Evolutionary conservation across 2,113 vertebrate genomes (phyloP), one percentile per base, ranked within the genome.

Genomic region (Atlantisia rogersi): DNA sequence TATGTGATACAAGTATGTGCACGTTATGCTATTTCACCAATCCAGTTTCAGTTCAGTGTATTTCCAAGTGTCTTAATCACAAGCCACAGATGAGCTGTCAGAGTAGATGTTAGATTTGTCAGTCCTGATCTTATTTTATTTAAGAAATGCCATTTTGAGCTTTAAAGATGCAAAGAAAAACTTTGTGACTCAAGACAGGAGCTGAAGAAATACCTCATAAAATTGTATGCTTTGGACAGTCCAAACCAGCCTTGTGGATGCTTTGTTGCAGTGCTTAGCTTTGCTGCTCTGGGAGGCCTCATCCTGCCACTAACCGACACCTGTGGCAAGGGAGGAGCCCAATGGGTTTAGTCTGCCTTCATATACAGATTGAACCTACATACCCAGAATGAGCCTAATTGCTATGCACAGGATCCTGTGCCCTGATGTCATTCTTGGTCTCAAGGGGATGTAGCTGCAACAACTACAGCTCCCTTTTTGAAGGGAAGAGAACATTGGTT

Each of bases 21-120:
- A 59, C 0, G 0, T 21, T 65, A 26, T 20, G 68, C 44, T 10
- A 21, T 50, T 90, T 78, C 37, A 8, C 24, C 24, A n/a, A 3
- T 82, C 10, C 4, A 58, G 21, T 65, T 87, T 86, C 42, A 65
- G 25, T 55, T 88, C n/a, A 77, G 0, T 21, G 15, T 84, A 22
- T 88, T 77, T 55, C 2, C 28, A 26, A 69, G n/a, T 76, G 25
- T 42, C 17, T 70, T 74, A 46, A 64, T 77, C 22, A 9, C 10
- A 35, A 42, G 8, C 58, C 20, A 10, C 44, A 46, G 15, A 25
- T 85, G 1, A 62, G 10, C 20, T 74, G 15, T 48, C 48, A 48
- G 48, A 48, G 48, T 48, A 68, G 32, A 2, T 82, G 48, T 48
- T 48, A 46, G 44, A 42, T 50, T 91, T 71, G 29, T 52, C 48